These are phyloP conservation scores for Smutsia gigantea DNA, from an alignment of 2,797 vertebrate genomes.

Conservation along the genomic window DNA sequence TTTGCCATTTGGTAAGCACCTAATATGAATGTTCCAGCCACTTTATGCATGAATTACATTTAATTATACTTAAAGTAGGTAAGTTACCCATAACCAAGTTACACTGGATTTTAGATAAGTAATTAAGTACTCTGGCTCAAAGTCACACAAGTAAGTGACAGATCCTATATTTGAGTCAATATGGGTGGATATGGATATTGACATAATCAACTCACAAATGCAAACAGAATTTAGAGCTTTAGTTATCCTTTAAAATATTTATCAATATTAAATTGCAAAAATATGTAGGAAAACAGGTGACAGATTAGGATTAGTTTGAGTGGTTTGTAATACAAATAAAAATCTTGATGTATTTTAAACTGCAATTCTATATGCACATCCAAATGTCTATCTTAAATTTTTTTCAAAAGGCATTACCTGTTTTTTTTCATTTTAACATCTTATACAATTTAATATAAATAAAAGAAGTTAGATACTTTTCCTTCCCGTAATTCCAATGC, in stretches of 20 bases:
- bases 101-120: background rate
- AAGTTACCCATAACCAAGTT: background rate
- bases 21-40: background rate
- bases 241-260: background rate
- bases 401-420: background rate
- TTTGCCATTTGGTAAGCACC: conserved; percentile 6
- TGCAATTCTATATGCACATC: background rate
- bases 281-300: background rate
- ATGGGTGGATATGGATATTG: background rate
- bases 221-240: background rate
- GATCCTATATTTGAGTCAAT: background rate
- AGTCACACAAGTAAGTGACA: background rate
- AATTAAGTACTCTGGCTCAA: background rate
- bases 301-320: background rate
- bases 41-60: background rate
- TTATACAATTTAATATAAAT: background rate
- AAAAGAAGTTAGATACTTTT: conserved; percentile 9
- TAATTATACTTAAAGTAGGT: background rate
- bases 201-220: background rate
- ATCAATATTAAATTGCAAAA: background rate
- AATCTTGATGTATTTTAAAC: background rate
- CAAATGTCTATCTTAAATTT: background rate
- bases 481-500: background rate
- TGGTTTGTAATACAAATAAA: background rate
- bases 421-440: background rate